Evolutionary conservation across 1,140 invertebrate genomes (phyloP), one percentile per base, ranked within the genome.

Genomic region (Drosophila chauvacae): DNA sequence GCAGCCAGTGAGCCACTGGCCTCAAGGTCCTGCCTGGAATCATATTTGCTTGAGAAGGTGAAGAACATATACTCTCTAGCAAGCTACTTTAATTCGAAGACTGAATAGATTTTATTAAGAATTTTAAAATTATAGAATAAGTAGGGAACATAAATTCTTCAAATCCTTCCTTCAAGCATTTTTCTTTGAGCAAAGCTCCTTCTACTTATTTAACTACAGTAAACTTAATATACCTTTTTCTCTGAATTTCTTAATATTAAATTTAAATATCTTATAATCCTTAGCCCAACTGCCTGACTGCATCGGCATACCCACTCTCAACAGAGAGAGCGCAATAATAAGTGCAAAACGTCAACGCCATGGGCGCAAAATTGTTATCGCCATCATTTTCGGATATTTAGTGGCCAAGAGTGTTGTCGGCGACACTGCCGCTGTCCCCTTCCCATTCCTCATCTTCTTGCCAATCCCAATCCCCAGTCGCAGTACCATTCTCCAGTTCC

Each of bases 321-420:
- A 1, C n/a, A 18, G 10, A 33, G 11, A 44, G 50, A 83, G 55
- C 35, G 23, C 56, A 72, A 72, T 87, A 86, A 86, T 87, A 86
- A 83, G 79, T 82, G 80, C 83, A 87, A 83, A 87, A 82, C 83
- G 83, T 86, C 83, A 86, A 86, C 83, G 80, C 84, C 83, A 86
- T 87, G 83, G 82, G 82, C 79, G 82, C 82, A 86, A 86, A 83
- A 79, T 84, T 90, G 84, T 88, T 90, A 90, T 81, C 77, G 84
- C 84, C 84, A 88, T 90, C 81, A 83, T 80, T 79, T 86, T 74
- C 63, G 56, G 74, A 69, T 77, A 77, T 77, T 77, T 77, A 77
- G 73, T 77, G 74, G 73, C 71, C 44, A 51, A 57, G 64, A 77
- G 74, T 68, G 73, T 77, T 68, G 73, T 68, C 64, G 57, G 35